Evolutionary conservation across 2,113 vertebrate genomes (phyloP).

Genomic region (Anhinga rufa): DNA sequence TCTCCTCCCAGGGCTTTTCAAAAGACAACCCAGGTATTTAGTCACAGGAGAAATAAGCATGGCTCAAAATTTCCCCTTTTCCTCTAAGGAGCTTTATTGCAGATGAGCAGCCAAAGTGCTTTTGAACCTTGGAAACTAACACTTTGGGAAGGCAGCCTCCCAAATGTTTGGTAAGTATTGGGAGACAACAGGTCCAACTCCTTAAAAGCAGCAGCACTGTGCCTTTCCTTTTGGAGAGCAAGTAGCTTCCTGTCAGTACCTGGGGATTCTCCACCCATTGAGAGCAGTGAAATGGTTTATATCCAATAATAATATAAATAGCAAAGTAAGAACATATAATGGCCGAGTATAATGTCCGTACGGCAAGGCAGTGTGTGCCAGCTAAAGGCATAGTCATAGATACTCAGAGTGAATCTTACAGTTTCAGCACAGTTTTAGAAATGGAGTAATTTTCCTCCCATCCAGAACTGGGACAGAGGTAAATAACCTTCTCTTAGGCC

Average conservation of each 20-base stretch:
- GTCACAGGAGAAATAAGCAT: not conserved
- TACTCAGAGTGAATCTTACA: not conserved
- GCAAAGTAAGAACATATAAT: not conserved
- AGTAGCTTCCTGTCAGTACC: not conserved
- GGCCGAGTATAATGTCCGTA: not conserved
- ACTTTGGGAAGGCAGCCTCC: not conserved
- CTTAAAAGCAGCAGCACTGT: not conserved
- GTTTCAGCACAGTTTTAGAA: not conserved
- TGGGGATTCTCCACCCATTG: not conserved
- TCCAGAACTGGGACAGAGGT: not conserved
- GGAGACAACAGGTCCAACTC: not conserved
- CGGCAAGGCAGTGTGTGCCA: not conserved
- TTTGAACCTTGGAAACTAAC: not conserved
- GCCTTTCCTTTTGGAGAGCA: not conserved
- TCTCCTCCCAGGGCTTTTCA: not conserved
- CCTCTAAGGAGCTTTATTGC: not conserved
- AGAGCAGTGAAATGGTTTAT: not conserved
- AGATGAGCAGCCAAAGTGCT: not conserved
- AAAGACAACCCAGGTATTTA: not conserved
- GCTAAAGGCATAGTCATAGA: not conserved
- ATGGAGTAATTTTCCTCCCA: not conserved
- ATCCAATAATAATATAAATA: not conserved
- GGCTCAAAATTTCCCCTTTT: not conserved
- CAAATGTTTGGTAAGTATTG: not conserved
- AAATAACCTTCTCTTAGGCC: not conserved